Evolutionary conservation across 2,888 invertebrate species (phyloP), one percentile per base, ranked within the genome.

Genomic region (Phyllotreta cruciferae): DNA sequence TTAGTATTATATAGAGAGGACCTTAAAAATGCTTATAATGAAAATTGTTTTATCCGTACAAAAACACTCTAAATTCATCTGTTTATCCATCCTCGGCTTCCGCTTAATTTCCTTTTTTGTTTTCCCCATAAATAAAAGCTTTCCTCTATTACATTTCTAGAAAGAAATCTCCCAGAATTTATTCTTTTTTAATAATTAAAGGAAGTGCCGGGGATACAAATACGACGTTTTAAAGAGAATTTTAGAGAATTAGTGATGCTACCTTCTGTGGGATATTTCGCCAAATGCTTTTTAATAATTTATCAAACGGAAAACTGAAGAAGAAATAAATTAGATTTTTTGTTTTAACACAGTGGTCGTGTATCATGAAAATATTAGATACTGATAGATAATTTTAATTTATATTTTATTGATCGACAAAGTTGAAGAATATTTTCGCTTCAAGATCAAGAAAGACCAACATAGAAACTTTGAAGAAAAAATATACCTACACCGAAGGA

Each of bases 261-360:
- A 41, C 37, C 8, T 49, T 36, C 35, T 36, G 14, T 36, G 3
- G 45, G 37, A n/a, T 36, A 11, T 45, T 56, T 56, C 36, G 11
- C 41, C 3, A 39, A 34, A 39, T 36, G 39, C 24, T 24, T 47
- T 35, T 49, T 57, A 49, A 52, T 58, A 58, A 58, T 58, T 58
- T 58, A 58, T 58, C 42, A 58, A 39, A 9, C 35, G 34, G 35
- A 36, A 14, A 13, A 38, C 34, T n/a, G n/a, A n/a, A 57, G 35
- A 41, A 52, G 50, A 52, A 58, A 50, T 58, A 58, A 50, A 58
- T 52, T 50, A 14, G 52, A 41, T 58, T 58, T 39, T 9, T 50
- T 14, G 35, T 36, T 11, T 10, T 37, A 3, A 11, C 13, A 13
- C 47, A 47, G 47, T 47, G 47, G 47, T 5, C n/a, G n/a, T n/a